phyloP scores from a whole-genome alignment of 2,797 vertebrate species.

The Gymnocypris eckloni region DNA sequence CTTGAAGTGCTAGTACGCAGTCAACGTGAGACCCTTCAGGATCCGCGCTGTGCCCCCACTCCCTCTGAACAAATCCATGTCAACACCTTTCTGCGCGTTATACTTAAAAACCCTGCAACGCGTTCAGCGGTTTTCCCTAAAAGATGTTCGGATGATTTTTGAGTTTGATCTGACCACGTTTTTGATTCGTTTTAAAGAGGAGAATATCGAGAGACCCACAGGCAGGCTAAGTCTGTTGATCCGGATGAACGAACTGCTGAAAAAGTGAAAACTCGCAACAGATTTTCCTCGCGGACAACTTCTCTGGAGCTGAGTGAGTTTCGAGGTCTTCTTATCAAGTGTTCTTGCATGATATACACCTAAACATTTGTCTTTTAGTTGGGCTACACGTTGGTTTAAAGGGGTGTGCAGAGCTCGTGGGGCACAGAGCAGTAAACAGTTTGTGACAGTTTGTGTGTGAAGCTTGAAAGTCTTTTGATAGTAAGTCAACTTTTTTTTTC shows the following conservation, averaged over 20 bases:
- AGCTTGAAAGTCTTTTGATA: not conserved
- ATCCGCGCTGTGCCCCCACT: conserved; percentile 33
- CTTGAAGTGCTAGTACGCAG: conserved; percentile 30
- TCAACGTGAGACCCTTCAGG: conserved; percentile 48
- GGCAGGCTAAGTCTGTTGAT: conserved; percentile 14
- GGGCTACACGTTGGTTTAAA: not conserved
- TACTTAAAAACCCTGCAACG: not conserved
- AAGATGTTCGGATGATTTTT: conserved; percentile 9
- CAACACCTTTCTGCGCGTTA: conserved; percentile 8
- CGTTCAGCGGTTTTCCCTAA: not conserved
- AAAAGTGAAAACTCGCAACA: conserved; percentile 36
- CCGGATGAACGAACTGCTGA: conserved; percentile 41
- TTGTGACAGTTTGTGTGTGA: not conserved
- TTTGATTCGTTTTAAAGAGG: conserved; percentile 17
- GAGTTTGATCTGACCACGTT: not conserved
- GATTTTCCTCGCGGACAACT: conserved; percentile 32
- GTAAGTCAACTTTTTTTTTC: not conserved
- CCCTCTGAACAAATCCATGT: conserved; percentile 16
- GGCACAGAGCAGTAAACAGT: not conserved
- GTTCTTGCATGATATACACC: not conserved
- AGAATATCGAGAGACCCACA: conserved; percentile 36
- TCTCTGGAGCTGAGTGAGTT: conserved; percentile 38
- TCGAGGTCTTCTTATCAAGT: not conserved
- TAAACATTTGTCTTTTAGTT: not conserved
- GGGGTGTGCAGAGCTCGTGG: conserved; percentile 15